Percentiles rank a stretch among this genome's conserved stretches.
Conservation (phyloP, 2,888 invertebrate species). For the Drosophila ustulata region DNA sequence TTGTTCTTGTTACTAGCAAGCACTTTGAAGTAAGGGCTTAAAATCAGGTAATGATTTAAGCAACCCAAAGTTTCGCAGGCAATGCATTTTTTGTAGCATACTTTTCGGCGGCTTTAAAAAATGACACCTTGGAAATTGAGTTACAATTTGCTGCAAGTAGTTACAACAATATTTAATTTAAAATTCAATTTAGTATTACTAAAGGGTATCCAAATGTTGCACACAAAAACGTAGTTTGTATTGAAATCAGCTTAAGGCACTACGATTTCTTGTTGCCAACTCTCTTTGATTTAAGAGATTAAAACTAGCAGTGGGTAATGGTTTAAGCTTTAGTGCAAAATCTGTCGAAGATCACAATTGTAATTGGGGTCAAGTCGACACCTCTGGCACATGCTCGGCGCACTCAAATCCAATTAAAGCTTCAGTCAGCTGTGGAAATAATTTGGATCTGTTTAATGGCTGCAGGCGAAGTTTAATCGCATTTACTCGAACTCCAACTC, state of each 20-base stretch:
- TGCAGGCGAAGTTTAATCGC: slow-evolving; percentile 26
- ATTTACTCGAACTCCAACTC: slow-evolving; percentile 14
- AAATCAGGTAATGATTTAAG: too few relatives aligned
- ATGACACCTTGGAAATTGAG: too few relatives aligned
- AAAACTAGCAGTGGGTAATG: neutral
- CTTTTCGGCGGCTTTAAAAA: neutral
- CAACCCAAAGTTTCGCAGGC: too few relatives aligned
- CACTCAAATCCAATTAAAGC: slow-evolving; percentile 4
- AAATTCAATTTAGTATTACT: too few relatives aligned
- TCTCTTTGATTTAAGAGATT: slow-evolving; percentile 1
- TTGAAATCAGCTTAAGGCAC: neutral
- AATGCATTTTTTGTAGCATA: neutral
- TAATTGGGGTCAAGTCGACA: neutral
- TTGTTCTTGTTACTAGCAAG: too few relatives aligned
- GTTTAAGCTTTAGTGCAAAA: neutral
- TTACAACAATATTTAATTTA: too few relatives aligned
- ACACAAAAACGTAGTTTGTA: too few relatives aligned
- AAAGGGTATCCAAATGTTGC: too few relatives aligned
- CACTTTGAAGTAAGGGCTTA: too few relatives aligned
- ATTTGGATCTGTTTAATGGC: slow-evolving; percentile 14
- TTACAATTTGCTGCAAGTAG: too few relatives aligned
- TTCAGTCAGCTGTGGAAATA: slow-evolving; percentile 1
- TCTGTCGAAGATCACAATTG: neutral
- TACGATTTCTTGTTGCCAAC: neutral
- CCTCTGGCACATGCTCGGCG: too few relatives aligned